Evolutionary conservation across 2,113 vertebrate genomes (phyloP), one percentile per base, ranked within the genome.

Genomic region (Neodontobutis hainanensis): DNA sequence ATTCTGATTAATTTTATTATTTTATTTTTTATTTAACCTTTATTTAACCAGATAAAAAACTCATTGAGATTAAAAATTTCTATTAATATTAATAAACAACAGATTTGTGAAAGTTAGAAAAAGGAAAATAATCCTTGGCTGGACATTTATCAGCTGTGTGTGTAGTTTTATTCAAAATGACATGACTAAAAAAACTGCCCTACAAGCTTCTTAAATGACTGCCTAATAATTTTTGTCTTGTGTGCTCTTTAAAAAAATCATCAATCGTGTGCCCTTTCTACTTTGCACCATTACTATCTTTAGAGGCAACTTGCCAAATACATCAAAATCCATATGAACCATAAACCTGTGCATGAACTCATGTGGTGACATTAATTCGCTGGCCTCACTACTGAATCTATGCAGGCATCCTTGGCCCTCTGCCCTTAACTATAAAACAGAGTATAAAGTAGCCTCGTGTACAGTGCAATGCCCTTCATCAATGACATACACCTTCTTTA

Each of bases 401-500:
- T 36, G 38, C 19, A 38, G 38, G 58, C 5, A 32, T 56, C 53
- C 63, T 80, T 67, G 55, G 64, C 45, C 60, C 40, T 11, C 5
- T 49, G 71, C 59, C 64, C 55, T 55, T 42, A 11, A 10, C 61
- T 51, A 11, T 61, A 56, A 56, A 59, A 44, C 42, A 62, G 11
- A 51, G 48, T 46, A 62, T 38, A 49, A n/a, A 73, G 52, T 50
- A 57, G 32, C 42, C 61, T 73, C 34, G 62, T 64, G 36, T 16
- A 53, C 56, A 56, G 19, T 9, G 47, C 32, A 52, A 44, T 53
- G 52, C 48, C 51, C 43, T 82, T 57, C 16, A 35, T 67, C 67
- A 68, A 12, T 12, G 34, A 55, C 72, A 69, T 2, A 43, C 16
- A 53, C 42, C 15, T 16, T 67, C 65, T 81, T 75, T 79, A 65